A percentile compares a stretch with the other conserved stretches of the same genome.
These are phyloP conservation scores for Mythimna albipuncta DNA, from an alignment of 2,888 invertebrate species.

Conservation along the genomic window DNA sequence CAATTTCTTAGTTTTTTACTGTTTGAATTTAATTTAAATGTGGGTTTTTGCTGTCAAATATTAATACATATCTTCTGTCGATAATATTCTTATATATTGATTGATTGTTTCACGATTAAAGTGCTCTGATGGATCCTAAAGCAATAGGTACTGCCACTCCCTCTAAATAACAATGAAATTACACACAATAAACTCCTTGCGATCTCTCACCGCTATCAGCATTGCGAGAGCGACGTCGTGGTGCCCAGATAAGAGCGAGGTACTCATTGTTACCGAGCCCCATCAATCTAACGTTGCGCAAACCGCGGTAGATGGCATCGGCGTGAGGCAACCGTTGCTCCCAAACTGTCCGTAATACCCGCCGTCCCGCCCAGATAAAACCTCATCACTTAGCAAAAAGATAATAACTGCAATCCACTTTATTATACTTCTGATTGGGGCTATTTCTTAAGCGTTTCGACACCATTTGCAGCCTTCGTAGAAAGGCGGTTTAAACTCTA, in stretches of 20 bases:
- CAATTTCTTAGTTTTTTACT: background rate
- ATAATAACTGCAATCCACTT: constrained; percentile 62
- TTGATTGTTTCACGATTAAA: constrained; percentile 1
- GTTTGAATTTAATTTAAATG: background rate
- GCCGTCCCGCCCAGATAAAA: constrained; percentile 57
- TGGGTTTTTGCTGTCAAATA: background rate
- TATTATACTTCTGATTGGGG: constrained; percentile 53
- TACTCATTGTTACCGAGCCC: constrained; percentile 67
- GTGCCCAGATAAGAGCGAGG: constrained; percentile 50
- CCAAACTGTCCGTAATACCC: constrained; percentile 57
- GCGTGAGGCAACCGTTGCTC: constrained; percentile 65
- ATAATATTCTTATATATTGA: constrained; percentile 2
- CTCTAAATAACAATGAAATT: constrained; percentile 19
- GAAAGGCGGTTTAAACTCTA: constrained; percentile 29
- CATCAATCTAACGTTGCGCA: constrained; percentile 74
- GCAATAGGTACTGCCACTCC: constrained; percentile 3
- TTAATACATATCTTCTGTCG: background rate
- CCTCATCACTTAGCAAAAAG: constrained; percentile 58
- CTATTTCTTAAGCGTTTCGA: constrained; percentile 52
- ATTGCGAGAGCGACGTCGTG: constrained; percentile 49
- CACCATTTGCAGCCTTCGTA: constrained; percentile 31
- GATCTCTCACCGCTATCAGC: constrained; percentile 41
- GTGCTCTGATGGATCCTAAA: background rate
- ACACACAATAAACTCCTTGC: constrained; percentile 20
- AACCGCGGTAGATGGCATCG: constrained; percentile 58